phyloP scores from a whole-genome alignment of 1,140 invertebrate genomes.

The Bombus waltoni region DNA sequence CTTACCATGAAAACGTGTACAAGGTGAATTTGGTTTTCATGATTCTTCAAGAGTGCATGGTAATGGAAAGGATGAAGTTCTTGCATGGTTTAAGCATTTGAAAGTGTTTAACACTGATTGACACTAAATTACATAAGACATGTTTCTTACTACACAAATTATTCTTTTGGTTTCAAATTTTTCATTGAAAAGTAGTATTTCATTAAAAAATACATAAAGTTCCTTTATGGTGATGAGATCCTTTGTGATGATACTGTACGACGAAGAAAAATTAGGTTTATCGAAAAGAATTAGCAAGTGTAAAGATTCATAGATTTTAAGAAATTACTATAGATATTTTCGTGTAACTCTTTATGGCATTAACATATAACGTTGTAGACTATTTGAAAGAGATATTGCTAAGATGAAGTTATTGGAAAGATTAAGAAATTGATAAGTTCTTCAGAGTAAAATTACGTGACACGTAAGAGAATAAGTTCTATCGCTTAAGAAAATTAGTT shows the following conservation, averaged over 20 bases:
- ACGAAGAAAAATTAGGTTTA: neutral
- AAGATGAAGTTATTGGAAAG: neutral
- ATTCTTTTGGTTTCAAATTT: neutral
- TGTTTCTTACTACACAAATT: neutral
- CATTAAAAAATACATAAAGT: neutral
- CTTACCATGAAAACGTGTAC: neutral
- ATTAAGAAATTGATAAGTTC: neutral
- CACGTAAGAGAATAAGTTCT: neutral
- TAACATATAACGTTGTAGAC: neutral
- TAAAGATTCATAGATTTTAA: neutral
- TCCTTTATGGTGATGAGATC: neutral
- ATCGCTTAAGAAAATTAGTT: neutral
- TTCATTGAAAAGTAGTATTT: neutral
- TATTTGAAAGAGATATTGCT: neutral
- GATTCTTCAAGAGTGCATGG: neutral
- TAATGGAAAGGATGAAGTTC: neutral
- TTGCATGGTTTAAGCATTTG: constrained; percentile 5
- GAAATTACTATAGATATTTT: neutral
- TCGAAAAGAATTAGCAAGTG: neutral
- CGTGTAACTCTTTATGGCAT: neutral
- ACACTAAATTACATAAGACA: neutral
- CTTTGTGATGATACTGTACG: neutral
- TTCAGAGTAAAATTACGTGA: neutral
- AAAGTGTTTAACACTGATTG: neutral
- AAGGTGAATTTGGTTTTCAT: neutral